These are phyloP conservation scores for Diplodus puntazzo DNA, from an alignment of 2,797 vertebrate species.

Conservation along the genomic window DNA sequence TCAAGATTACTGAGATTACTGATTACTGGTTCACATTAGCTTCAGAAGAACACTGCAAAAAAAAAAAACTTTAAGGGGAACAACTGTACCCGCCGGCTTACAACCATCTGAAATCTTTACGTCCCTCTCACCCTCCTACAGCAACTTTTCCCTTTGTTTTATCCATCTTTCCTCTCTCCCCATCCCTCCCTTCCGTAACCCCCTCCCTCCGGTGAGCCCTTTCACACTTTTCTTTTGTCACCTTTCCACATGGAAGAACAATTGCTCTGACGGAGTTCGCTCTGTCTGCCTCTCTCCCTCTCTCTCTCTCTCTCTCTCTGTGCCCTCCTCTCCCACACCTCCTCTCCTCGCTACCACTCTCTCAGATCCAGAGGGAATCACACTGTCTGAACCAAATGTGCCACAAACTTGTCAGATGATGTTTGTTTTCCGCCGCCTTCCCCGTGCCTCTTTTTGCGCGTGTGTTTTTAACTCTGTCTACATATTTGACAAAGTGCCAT, in stretches of 20 bases:
- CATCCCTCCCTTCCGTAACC: slow-evolving; percentile 39
- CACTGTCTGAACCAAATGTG: slow-evolving; percentile 79
- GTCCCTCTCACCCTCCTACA: slow-evolving; percentile 32
- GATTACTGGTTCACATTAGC: not conserved
- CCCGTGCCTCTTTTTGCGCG: slow-evolving; percentile 48
- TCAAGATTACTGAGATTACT: not conserved
- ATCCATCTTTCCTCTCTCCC: slow-evolving; percentile 27
- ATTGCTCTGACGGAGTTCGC: slow-evolving; percentile 77
- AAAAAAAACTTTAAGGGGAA: slow-evolving; percentile 14
- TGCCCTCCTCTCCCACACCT: slow-evolving; percentile 57
- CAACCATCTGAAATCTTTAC: slow-evolving; percentile 47
- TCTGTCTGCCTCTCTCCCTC: slow-evolving; percentile 37
- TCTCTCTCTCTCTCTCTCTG: slow-evolving; percentile 41
- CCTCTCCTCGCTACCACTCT: slow-evolving; percentile 62
- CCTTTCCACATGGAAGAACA: slow-evolving; percentile 86
- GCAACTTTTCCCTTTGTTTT: slow-evolving; percentile 25
- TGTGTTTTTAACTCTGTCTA: slow-evolving; percentile 75
- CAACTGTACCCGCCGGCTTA: slow-evolving; percentile 25
- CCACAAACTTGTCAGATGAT: slow-evolving; percentile 82
- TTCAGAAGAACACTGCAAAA: not conserved
- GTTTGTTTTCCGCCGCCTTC: slow-evolving; percentile 71
- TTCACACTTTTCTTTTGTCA: slow-evolving; percentile 81
- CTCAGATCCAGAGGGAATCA: slow-evolving; percentile 77
- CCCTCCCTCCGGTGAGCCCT: slow-evolving; percentile 60
- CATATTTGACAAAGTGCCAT: slow-evolving; percentile 75